Percentiles rank a stretch among this genome's conserved stretches.
These are phyloP conservation scores for Odontophorus gujanensis DNA, from an alignment of 2,113 vertebrate genomes.

Conservation along the genomic window DNA sequence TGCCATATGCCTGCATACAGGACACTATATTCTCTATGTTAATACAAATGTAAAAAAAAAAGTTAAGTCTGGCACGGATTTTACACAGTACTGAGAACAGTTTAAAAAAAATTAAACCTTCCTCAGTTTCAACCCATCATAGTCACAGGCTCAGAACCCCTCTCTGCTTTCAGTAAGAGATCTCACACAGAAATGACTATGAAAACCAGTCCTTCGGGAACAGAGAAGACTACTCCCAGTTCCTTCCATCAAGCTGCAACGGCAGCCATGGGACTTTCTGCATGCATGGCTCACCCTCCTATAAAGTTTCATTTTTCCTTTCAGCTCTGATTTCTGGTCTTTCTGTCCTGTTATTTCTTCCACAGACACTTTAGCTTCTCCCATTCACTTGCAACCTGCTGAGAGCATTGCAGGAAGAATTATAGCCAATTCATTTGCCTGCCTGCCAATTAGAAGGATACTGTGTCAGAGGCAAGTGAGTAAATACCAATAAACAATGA, in stretches of 20 bases:
- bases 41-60: neutral
- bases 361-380: neutral
- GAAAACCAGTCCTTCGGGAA: neutral
- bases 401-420: neutral
- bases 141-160: neutral
- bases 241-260: neutral
- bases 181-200: neutral
- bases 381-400: neutral
- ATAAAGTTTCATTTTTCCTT: slow-evolving; percentile 12
- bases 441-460: slow-evolving; percentile 48
- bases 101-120: neutral
- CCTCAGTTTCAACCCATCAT: neutral
- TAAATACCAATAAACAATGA: slow-evolving; percentile 55
- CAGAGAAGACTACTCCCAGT: neutral
- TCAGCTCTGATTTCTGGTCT: neutral
- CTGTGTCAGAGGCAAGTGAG: slow-evolving; percentile 33
- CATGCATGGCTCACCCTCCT: neutral
- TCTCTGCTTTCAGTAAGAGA: neutral
- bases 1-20: neutral
- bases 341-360: neutral
- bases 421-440: slow-evolving; percentile 44
- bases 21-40: neutral
- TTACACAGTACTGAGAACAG: neutral
- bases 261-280: neutral
- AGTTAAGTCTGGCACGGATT: neutral